These are phyloP conservation scores for Cyanoderma ruficeps DNA, from an alignment of 2,113 vertebrate genomes.

Conservation along the genomic window DNA sequence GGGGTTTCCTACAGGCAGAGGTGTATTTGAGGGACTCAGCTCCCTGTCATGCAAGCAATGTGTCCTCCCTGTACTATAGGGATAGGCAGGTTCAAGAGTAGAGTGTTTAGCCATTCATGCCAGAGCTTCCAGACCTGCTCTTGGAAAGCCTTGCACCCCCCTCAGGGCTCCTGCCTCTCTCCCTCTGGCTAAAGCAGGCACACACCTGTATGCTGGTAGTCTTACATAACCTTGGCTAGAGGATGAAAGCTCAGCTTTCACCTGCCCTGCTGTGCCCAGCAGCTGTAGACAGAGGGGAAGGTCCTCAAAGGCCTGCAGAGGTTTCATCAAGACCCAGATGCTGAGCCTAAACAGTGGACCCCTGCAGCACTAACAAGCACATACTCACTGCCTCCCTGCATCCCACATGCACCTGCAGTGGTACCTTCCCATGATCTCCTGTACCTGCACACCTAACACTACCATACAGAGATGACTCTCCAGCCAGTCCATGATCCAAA, in stretches of 20 bases:
- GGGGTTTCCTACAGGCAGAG: background rate
- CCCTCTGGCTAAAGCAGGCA: background rate
- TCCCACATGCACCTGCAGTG: background rate
- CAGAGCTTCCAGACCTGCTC: conserved; percentile 4
- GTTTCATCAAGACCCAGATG: background rate
- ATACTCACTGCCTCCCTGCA: background rate
- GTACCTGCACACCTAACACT: background rate
- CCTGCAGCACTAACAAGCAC: background rate
- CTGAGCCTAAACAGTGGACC: background rate
- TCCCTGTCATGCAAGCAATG: background rate
- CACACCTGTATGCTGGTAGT: background rate
- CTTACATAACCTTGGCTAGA: background rate
- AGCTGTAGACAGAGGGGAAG: background rate
- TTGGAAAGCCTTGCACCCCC: background rate
- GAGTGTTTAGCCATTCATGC: background rate
- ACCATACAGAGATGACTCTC: background rate
- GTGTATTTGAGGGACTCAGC: background rate
- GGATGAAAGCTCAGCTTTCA: conserved; percentile 12
- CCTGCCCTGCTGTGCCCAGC: background rate
- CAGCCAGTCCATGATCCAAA: background rate
- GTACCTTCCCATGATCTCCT: background rate
- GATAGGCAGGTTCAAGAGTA: background rate
- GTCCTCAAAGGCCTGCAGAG: background rate
- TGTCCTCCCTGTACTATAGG: background rate
- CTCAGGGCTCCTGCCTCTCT: background rate